phyloP scores from a whole-genome alignment of 92 coral and sea anemone species.

The Zoanthus sociatus region DNA sequence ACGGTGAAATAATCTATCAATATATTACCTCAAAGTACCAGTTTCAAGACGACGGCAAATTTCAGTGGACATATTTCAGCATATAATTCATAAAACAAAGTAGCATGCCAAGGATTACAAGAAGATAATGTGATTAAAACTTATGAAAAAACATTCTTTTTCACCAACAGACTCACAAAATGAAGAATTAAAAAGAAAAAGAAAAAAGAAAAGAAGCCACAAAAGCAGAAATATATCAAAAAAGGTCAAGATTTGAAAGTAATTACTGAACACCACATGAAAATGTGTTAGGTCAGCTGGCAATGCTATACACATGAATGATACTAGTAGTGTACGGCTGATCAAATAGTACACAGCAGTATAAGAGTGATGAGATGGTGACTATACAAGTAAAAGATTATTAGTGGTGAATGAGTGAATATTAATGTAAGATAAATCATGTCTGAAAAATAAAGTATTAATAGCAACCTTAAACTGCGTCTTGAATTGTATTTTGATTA shows the following conservation, averaged over 20 bases:
- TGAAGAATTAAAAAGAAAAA: too few relatives aligned
- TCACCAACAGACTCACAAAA: too few relatives aligned
- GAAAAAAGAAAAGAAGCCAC: too few relatives aligned
- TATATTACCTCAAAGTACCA: too few relatives aligned
- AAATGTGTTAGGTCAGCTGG: not conserved
- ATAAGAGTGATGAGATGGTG: not conserved
- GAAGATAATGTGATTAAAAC: too few relatives aligned
- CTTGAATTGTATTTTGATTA: not conserved
- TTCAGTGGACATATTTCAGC: too few relatives aligned
- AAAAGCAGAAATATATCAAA: not conserved
- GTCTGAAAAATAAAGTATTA: not conserved
- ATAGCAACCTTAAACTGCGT: not conserved
- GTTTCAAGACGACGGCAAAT: too few relatives aligned
- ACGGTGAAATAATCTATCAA: too few relatives aligned
- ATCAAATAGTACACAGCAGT: not conserved
- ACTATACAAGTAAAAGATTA: not conserved
- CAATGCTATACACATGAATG: not conserved
- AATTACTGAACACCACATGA: not conserved
- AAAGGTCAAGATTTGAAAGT: not conserved
- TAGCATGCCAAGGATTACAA: too few relatives aligned
- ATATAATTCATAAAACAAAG: too few relatives aligned
- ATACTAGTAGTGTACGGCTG: not conserved
- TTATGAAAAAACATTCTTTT: too few relatives aligned
- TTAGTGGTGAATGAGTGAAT: not conserved
- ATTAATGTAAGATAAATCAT: not conserved